These are phyloP conservation scores for Drosophila pseudotakahashii DNA, from an alignment of 2,888 invertebrate species.

Conservation along the genomic window DNA sequence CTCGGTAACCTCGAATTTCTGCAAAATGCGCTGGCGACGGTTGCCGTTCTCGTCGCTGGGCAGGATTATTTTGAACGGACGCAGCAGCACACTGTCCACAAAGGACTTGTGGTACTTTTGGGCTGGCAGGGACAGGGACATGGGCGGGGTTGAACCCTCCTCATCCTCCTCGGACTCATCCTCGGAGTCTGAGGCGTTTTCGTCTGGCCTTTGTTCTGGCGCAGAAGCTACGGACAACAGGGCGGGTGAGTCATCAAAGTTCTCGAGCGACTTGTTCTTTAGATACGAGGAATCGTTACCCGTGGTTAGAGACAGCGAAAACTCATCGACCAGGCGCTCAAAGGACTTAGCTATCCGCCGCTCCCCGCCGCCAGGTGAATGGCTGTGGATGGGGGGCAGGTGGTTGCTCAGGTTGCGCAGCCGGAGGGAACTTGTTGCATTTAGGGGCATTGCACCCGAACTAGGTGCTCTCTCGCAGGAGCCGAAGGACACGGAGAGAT, in stretches of 20 bases:
- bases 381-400: conserved; percentile 20
- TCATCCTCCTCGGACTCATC: conserved; percentile 79
- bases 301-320: conserved; percentile 81
- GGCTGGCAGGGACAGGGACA: conserved; percentile 43
- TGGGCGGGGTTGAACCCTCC: conserved; percentile 87
- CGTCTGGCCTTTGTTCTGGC: conserved; percentile 46
- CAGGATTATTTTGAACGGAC: conserved; percentile 82
- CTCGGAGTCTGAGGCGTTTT: conserved; percentile 31
- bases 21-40: conserved; percentile 81
- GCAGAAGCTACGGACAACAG: conserved; percentile 27
- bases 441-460: conserved; percentile 65
- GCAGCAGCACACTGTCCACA: conserved; percentile 80
- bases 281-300: conserved; percentile 83
- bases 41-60: conserved; percentile 80
- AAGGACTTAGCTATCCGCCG: conserved; percentile 87
- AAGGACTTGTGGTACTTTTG: conserved; percentile 82
- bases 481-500: conserved; percentile 51
- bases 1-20: conserved; percentile 83
- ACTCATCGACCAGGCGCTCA: conserved; percentile 84
- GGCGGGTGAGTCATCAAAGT: conserved; percentile 83
- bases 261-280: conserved; percentile 83
- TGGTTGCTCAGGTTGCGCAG: conserved; percentile 55
- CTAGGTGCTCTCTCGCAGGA: conserved; percentile 30
- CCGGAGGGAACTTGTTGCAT: conserved; percentile 69
- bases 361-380: conserved; percentile 76